Base-by-base conservation (phyloP, 2,797 vertebrate genomes). In the Myoxocephalus aenaeus region DNA sequence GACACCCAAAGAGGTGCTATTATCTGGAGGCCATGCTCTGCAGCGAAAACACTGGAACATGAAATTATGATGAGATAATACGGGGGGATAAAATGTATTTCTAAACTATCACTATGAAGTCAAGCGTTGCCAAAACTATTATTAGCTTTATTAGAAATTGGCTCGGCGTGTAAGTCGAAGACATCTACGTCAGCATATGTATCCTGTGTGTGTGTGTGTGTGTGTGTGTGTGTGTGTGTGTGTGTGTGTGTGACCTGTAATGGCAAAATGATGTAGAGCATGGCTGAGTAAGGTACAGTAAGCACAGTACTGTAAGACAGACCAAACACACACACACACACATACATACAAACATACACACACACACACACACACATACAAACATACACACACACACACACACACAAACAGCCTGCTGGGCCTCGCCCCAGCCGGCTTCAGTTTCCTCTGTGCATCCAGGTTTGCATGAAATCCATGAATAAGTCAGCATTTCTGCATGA, bases 381-480 rank as follows among this genome's bases (percentile, higher is more conserved):
- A 54, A 70, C 40, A 50, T 29, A 48, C 66, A 65, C 46, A 76
- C 51, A 50, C 27, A 66, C 64, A 74, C 25, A 75, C 38, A 82
- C 67, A 58, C 61, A 75, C 38, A 57, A 25, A 44, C 69, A 68
- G 34, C 61, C 65, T 22, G 67, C 58, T 73, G 65, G 53, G 64
- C 85, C 75, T 75, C 59, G 29, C 65, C 88, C 58, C 70, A 70
- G 74, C 80, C 86, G 77, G 84, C 89, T 86, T 88, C 87, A 83
- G 86, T 91, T 91, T 92, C 90, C 81, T 79, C 86, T 78, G 85
- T 79, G 87, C 82, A 77, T 82, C 82, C 81, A 84, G 82, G 90
- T 92, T 91, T 89, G 91, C 90, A 92, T 93, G 90, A 91, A 92
- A 86, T 84, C 69, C 86, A 94, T 95, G 87, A 95, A 94, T 94